phyloP scores from a whole-genome alignment of 2,797 vertebrate species.

The Trachurus trachurus region DNA sequence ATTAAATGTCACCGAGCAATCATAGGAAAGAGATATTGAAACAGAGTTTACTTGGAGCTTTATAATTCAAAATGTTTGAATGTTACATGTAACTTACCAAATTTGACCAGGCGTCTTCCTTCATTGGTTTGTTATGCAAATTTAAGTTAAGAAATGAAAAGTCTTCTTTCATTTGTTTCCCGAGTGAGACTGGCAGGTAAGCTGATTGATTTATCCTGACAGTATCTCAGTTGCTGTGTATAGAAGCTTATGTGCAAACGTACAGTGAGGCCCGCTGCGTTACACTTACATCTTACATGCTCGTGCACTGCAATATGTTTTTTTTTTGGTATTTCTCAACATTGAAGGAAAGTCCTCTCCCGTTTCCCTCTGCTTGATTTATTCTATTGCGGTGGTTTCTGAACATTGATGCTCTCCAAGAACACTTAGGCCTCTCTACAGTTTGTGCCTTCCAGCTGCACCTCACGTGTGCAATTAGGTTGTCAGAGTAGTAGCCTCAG shows the following conservation, averaged over 20 bases:
- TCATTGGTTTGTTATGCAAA: constrained; percentile 23
- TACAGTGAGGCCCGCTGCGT: constrained; percentile 43
- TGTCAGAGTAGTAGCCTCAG: constrained; percentile 70
- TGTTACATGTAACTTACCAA: too few relatives aligned
- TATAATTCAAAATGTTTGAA: too few relatives aligned
- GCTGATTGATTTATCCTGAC: constrained; percentile 59
- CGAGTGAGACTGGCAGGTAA: constrained; percentile 41
- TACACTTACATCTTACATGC: constrained; percentile 53
- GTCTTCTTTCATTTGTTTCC: constrained; percentile 21
- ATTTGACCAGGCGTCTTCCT: constrained; percentile 13
- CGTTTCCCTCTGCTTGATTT: constrained; percentile 75
- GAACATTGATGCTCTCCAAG: constrained; percentile 73
- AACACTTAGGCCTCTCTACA: constrained; percentile 63
- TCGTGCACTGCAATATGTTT: constrained; percentile 62
- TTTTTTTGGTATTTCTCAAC: constrained; percentile 72
- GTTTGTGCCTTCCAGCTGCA: constrained; percentile 73
- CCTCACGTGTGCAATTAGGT: constrained; percentile 78
- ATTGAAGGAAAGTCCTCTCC: constrained; percentile 68
- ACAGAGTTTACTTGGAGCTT: too few relatives aligned
- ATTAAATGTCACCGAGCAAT: too few relatives aligned
- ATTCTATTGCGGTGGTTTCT: constrained; percentile 69
- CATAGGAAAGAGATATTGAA: too few relatives aligned
- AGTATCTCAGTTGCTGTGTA: constrained; percentile 40
- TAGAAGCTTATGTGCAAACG: constrained; percentile 59
- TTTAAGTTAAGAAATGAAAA: constrained; percentile 23